Conservation (phyloP, 2,797 vertebrate species). For the Acrossocheilus fasciatus region DNA sequence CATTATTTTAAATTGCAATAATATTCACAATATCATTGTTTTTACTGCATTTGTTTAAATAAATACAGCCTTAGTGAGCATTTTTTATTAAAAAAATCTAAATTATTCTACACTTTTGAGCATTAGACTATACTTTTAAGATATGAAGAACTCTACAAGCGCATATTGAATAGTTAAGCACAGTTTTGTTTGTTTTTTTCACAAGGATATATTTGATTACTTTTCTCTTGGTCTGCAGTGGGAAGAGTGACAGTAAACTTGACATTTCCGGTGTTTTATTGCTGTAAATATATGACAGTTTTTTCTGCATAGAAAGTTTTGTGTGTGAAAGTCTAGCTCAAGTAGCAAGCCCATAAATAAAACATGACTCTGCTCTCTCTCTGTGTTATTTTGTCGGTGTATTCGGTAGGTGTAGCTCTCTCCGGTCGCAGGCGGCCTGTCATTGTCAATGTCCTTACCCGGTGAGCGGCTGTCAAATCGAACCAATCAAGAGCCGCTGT, state of each 20-base stretch:
- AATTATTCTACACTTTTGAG: background rate
- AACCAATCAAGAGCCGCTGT: conserved; percentile 68
- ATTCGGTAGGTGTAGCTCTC: conserved; percentile 50
- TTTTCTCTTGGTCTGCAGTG: background rate
- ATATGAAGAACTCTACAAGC: background rate
- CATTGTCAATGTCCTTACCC: conserved; percentile 71
- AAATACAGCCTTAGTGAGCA: background rate
- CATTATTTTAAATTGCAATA: background rate
- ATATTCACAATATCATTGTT: background rate
- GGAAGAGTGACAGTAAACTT: background rate
- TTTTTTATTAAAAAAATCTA: no score
- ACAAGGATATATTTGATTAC: background rate
- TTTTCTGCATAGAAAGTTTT: background rate
- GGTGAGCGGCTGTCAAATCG: conserved; percentile 73
- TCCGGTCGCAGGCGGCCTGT: conserved; percentile 62
- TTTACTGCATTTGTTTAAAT: background rate
- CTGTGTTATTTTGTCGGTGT: conserved; percentile 1
- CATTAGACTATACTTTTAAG: background rate
- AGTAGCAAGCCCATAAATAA: conserved; percentile 21
- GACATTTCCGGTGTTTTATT: conserved; percentile 1
- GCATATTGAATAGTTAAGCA: background rate
- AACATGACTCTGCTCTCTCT: background rate
- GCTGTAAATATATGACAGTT: conserved; percentile 13
- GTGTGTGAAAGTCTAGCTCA: background rate
- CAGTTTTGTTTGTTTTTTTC: no score